phyloP scores from a whole-genome alignment of 2,797 vertebrate genomes.

The Molossus molossus region DNA sequence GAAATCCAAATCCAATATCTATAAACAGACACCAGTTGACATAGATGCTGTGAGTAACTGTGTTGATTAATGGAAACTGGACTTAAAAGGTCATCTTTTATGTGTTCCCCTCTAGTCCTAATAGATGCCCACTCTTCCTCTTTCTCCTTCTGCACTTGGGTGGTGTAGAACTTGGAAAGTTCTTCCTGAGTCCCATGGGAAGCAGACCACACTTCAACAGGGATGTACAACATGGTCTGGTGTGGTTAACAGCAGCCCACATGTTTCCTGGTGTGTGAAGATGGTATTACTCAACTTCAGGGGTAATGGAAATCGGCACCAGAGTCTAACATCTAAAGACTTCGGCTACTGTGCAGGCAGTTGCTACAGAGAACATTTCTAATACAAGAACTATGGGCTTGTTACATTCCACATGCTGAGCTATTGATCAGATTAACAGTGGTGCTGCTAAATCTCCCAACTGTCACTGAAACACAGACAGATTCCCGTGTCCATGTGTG shows the following conservation, averaged over 20 bases:
- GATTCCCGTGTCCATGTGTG: neutral
- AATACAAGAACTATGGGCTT: neutral
- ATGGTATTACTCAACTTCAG: slow-evolving; percentile 71
- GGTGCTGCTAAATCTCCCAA: slow-evolving; percentile 4
- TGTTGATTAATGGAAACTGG: neutral
- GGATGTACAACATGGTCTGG: neutral
- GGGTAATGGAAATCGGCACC: slow-evolving; percentile 64
- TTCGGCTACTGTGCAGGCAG: slow-evolving; percentile 37
- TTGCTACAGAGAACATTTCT: slow-evolving; percentile 51
- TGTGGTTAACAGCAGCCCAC: slow-evolving; percentile 24
- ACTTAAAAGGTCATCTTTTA: slow-evolving; percentile 38
- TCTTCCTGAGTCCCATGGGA: slow-evolving; percentile 29
- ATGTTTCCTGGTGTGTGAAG: slow-evolving; percentile 37
- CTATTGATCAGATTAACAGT: slow-evolving; percentile 54
- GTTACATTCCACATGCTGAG: neutral
- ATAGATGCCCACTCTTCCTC: neutral
- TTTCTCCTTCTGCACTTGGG: neutral
- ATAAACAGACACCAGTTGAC: neutral
- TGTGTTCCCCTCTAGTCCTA: neutral
- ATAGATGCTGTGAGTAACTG: neutral
- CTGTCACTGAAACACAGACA: neutral
- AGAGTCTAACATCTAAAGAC: slow-evolving; percentile 62
- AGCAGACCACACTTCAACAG: slow-evolving; percentile 47
- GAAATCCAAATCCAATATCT: slow-evolving; percentile 26
- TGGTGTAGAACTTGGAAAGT: slow-evolving; percentile 28